A percentile compares a stretch with the other conserved stretches of the same genome.
Evolutionary conservation across 2,888 invertebrate genomes (phyloP).

Genomic region (Macrophya annulata): DNA sequence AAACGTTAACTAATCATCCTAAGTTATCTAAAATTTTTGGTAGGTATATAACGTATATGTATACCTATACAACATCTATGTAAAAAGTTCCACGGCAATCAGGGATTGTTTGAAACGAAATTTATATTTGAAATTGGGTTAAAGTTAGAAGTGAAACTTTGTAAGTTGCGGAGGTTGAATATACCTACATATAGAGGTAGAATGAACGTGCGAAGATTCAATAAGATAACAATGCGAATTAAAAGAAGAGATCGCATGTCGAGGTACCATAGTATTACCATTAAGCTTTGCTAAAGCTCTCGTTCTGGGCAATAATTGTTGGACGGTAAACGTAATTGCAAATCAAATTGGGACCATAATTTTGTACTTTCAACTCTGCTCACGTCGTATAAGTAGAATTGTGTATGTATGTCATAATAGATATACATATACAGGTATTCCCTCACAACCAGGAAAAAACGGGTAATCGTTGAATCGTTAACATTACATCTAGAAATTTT

Average conservation of each 20-base stretch:
- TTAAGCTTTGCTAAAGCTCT: neutral
- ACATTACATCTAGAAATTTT: conserved; percentile 15
- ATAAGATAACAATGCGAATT: conserved; percentile 34
- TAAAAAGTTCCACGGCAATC: neutral
- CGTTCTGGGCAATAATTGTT: neutral
- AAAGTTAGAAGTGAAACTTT: neutral
- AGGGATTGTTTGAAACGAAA: neutral
- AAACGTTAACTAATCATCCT: neutral
- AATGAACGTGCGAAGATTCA: conserved; percentile 14
- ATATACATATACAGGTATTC: neutral
- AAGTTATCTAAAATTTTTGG: no score
- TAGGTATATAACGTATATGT: no score
- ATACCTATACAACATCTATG: neutral
- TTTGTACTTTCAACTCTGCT: conserved; percentile 9
- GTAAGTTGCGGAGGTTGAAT: neutral
- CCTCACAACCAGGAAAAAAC: neutral
- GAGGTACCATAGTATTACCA: conserved; percentile 6
- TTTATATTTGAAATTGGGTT: neutral
- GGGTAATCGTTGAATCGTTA: neutral
- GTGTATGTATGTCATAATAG: neutral
- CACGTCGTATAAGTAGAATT: neutral
- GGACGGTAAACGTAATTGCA: conserved; percentile 32
- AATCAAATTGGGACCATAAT: conserved; percentile 40
- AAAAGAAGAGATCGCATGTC: conserved; percentile 41
- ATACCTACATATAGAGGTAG: no score